These are phyloP conservation scores for Platyscapa corneri DNA, from an alignment of 1,140 invertebrate genomes.

Conservation along the genomic window DNA sequence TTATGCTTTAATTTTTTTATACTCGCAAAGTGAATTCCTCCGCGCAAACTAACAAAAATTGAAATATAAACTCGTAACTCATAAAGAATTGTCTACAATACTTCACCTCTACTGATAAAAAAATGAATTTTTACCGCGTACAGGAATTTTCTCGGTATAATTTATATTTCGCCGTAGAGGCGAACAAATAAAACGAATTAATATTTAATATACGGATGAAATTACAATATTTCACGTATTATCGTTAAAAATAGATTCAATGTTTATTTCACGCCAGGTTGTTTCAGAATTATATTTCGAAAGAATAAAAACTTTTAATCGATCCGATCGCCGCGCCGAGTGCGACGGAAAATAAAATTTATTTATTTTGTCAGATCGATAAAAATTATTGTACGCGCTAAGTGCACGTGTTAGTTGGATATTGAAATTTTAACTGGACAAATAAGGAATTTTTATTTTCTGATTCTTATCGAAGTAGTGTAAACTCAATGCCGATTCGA, in stretches of 20 bases:
- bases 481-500: background rate
- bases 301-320: too few species aligned
- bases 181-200: background rate
- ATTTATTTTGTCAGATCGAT: background rate
- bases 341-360: too few species aligned
- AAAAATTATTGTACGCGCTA: background rate
- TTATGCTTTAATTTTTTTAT: background rate
- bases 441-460: background rate
- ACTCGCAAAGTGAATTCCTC: background rate
- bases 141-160: background rate
- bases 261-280: too few species aligned
- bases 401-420: background rate
- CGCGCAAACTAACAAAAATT: background rate
- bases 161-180: background rate
- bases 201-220: too few species aligned
- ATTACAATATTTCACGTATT: too few species aligned
- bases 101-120: background rate
- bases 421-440: background rate
- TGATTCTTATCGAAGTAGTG: background rate
- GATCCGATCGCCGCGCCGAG: too few species aligned
- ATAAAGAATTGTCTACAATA: background rate
- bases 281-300: too few species aligned
- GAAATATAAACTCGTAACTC: conserved; percentile 4
- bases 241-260: too few species aligned
- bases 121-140: background rate